Percentiles rank a stretch among this genome's conserved stretches.
phyloP scores from a whole-genome alignment of 2,113 vertebrate genomes.

The Paralichthys olivaceus region DNA sequence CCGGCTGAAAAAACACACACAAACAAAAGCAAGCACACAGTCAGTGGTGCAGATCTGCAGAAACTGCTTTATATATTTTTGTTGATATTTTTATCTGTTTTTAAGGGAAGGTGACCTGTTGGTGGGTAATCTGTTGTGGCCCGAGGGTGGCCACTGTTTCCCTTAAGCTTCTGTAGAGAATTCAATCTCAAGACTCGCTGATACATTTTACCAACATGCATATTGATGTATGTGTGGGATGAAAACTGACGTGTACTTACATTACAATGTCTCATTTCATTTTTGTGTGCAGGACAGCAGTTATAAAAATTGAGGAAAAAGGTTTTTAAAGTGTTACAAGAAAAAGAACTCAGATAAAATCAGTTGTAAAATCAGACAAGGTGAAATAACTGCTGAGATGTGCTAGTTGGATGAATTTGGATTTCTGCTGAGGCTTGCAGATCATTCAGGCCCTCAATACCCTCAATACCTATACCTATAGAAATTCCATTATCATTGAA shows the following conservation, averaged over 20 bases:
- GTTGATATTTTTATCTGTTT: slow-evolving; percentile 31
- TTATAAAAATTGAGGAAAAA: no score
- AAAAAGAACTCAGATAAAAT: no score
- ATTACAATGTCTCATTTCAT: background rate
- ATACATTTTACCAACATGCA: background rate
- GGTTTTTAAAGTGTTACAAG: no score
- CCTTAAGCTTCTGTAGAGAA: slow-evolving; percentile 2
- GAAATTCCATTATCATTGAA: no score
- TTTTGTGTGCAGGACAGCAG: no score
- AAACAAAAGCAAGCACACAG: slow-evolving; percentile 14
- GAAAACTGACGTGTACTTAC: background rate
- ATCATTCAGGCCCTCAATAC: background rate
- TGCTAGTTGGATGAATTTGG: no score
- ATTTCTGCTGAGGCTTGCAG: background rate
- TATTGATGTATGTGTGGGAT: background rate
- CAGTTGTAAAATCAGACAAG: no score
- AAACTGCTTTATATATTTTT: slow-evolving; percentile 25
- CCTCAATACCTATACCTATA: background rate
- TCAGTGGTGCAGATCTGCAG: background rate
- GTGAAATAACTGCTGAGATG: no score
- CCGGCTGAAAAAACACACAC: slow-evolving; percentile 7
- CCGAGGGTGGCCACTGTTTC: slow-evolving; percentile 15
- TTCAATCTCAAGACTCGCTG: background rate
- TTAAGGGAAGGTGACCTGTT: slow-evolving; percentile 61
- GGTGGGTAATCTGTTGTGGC: slow-evolving; percentile 47